Conservation (phyloP, 2,888 invertebrate genomes). For the Drosophila antonietae region DNA sequence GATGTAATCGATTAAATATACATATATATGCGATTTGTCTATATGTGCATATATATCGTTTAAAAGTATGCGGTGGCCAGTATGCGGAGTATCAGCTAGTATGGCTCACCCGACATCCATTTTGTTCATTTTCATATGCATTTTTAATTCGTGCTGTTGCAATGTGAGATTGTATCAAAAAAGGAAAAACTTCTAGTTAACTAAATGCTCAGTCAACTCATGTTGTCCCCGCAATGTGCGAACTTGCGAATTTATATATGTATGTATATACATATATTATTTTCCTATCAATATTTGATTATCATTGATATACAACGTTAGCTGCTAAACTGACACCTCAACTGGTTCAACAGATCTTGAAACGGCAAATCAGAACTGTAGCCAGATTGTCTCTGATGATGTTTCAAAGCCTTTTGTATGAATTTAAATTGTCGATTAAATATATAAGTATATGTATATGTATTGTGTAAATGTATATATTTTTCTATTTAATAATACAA, state of each 20-base stretch:
- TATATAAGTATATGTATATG: background rate
- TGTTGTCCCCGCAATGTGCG: slow-evolving; percentile 7
- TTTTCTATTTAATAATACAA: background rate
- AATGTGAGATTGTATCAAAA: background rate
- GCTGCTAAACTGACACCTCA: background rate
- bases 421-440: background rate
- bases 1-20: background rate
- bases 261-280: too few species aligned
- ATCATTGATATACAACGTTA: background rate
- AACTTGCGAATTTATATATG: background rate
- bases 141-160: background rate
- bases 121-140: background rate
- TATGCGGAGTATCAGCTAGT: background rate
- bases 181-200: slow-evolving; percentile 2
- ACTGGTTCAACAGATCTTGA: background rate
- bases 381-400: background rate
- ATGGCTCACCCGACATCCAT: background rate
- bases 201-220: background rate
- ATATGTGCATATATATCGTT: background rate
- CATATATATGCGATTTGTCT: background rate
- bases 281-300: slow-evolving; percentile 10
- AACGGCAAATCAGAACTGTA: background rate
- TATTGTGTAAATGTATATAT: background rate
- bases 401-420: background rate
- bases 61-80: background rate